Evolutionary conservation across 2,797 vertebrate species (phyloP), one percentile per base, ranked within the genome.

Genomic region (Oreochromis mossambicus): DNA sequence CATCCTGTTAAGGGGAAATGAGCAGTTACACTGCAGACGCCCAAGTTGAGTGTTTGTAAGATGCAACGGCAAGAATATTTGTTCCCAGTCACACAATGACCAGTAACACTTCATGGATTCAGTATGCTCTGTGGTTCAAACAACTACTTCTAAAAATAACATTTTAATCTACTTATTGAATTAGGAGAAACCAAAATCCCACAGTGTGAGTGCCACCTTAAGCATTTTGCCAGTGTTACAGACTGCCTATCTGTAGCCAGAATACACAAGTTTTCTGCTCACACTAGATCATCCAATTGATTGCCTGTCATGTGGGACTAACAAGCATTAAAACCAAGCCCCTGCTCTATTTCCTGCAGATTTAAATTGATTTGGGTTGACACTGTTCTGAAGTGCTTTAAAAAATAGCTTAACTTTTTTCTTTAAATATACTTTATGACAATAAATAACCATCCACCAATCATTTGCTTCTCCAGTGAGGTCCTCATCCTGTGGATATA

Each of bases 371-470:
- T 13, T 26, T 55, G 21, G 21, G 21, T 21, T 55, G 52, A 55
- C 41, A 41, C 11, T 12, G 10, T 8, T 8, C 10, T 11, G n/a
- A 10, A 55, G 21, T 24, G 11, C 21, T 55, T 26, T 13, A 55
- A 55, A 51, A 36, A 34, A 51, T 12, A 41, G 6, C 52, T 26
- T 0, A 26, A 26, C 21, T 55, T 55, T 55, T 55, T 55, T 24
- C 52, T 55, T 26, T 55, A 55, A 51, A 51, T 55, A 4, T 55
- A 26, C 2, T 54, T 24, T 24, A 24, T 24, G 21, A 54, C 11
- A 55, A n/a, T 26, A 26, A 55, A 26, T 55, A 55, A 0, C 52
- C 52, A 0, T 55, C 2, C 52, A 55, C 21, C 2, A 55, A 55
- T 26, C 21, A 26, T 6, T 26, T 55, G 52, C 52, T 24, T 55